phyloP scores from a whole-genome alignment of 2,797 vertebrate species.

The Onychomys arenicola region DNA sequence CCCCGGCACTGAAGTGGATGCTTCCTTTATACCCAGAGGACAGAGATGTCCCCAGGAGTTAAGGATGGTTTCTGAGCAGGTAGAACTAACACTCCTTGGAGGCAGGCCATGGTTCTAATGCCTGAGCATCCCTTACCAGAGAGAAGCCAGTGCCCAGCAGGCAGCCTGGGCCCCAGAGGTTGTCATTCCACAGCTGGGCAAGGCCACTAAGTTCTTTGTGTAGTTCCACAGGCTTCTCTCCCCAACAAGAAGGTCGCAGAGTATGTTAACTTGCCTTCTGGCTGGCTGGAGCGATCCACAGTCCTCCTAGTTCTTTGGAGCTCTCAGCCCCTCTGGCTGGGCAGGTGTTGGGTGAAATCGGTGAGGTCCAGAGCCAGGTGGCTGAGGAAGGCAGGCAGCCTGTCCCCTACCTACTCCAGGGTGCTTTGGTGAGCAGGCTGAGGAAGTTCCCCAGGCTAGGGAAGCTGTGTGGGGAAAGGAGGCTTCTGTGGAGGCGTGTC shows the following conservation, averaged over 20 bases:
- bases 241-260: rapidly evolving
- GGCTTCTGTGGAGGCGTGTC: neutral
- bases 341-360: neutral
- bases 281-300: neutral
- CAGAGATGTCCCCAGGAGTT: neutral
- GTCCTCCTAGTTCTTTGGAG: neutral
- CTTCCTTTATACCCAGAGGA: neutral
- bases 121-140: rapidly evolving
- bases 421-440: neutral
- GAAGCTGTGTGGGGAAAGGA: neutral
- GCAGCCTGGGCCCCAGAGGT: rapidly evolving
- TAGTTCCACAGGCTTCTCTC: neutral
- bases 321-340: neutral
- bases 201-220: neutral
- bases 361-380: neutral
- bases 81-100: neutral
- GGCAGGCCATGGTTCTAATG: neutral
- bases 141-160: rapidly evolving
- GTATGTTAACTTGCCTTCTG: neutral
- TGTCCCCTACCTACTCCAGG: rapidly evolving
- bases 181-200: neutral
- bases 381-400: neutral
- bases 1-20: neutral
- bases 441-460: neutral
- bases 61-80: neutral